Conservation (phyloP, 2,888 invertebrate genomes). For the Diaphora mendica region DNA sequence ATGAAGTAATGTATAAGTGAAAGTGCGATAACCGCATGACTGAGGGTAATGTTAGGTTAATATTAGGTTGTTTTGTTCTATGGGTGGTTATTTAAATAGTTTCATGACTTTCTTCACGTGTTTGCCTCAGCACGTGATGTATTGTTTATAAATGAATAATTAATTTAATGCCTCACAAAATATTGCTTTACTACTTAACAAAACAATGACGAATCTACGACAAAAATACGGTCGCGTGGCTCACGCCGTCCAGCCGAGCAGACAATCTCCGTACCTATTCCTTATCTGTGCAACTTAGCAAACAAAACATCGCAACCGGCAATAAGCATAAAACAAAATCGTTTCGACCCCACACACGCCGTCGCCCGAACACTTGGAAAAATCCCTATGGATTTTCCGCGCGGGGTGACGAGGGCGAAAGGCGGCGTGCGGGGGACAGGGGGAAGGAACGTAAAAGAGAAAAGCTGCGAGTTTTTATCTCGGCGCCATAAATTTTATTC, state of each 20-base stretch:
- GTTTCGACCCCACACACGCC: conserved; percentile 85
- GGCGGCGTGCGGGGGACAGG: conserved; percentile 57
- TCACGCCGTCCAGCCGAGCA: conserved; percentile 65
- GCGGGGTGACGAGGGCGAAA: conserved; percentile 63
- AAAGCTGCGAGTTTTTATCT: conserved; percentile 88
- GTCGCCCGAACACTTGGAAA: conserved; percentile 85
- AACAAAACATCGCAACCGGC: conserved; percentile 84
- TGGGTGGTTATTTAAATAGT: conserved; percentile 46
- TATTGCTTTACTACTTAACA: conserved; percentile 46
- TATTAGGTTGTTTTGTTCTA: conserved; percentile 42
- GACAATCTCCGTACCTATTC: conserved; percentile 75
- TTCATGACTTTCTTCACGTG: conserved; percentile 60
- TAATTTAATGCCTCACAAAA: conserved; percentile 44
- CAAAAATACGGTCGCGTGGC: conserved; percentile 52
- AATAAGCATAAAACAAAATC: conserved; percentile 87
- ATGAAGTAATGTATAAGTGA: conserved; percentile 53
- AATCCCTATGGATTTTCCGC: conserved; percentile 86
- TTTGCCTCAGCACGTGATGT: conserved; percentile 43
- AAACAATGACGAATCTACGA: conserved; percentile 48
- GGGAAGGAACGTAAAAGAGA: conserved; percentile 87
- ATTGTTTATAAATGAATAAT: conserved; percentile 56
- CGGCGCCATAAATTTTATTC: conserved; percentile 88
- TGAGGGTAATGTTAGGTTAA: conserved; percentile 42
- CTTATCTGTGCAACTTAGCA: conserved; percentile 84
- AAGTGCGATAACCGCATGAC: conserved; percentile 60